A percentile compares a stretch with the other conserved stretches of the same genome.
phyloP scores from a whole-genome alignment of 2,113 vertebrate genomes.

The Strix uralensis region DNA sequence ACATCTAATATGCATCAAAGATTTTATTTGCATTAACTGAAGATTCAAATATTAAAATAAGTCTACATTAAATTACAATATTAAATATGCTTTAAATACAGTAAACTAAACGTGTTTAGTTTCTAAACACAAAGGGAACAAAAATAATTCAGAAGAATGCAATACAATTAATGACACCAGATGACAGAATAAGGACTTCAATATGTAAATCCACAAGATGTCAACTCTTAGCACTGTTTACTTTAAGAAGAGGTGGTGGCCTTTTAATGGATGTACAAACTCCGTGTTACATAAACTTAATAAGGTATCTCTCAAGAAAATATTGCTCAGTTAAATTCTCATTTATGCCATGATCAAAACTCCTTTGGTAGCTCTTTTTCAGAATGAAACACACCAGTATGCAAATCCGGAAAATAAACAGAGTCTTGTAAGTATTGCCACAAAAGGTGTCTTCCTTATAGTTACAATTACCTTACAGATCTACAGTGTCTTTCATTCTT shows the following conservation, averaged over 20 bases:
- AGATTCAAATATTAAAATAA: constrained; percentile 66
- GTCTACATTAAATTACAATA: constrained; percentile 78
- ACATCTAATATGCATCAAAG: constrained; percentile 38
- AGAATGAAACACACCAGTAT: constrained; percentile 64
- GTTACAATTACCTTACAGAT: constrained; percentile 11
- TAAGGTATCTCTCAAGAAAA: constrained; percentile 62
- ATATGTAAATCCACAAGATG: constrained; percentile 44
- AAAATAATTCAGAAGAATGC: constrained; percentile 47
- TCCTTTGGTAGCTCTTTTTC: constrained; percentile 74
- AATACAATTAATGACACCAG: constrained; percentile 52
- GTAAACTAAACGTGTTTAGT: constrained; percentile 46
- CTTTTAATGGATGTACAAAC: constrained; percentile 64
- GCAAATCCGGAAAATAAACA: constrained; percentile 61
- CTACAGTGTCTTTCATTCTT: constrained; percentile 22
- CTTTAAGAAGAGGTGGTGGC: constrained; percentile 50
- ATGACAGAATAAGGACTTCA: constrained; percentile 51
- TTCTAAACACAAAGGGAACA: constrained; percentile 59
- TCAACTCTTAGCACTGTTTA: constrained; percentile 40
- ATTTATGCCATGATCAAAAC: constrained; percentile 61
- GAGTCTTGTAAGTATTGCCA: constrained; percentile 43
- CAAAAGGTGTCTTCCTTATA: constrained; percentile 39
- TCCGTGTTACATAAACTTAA: constrained; percentile 57
- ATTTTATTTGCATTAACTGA: constrained; percentile 60
- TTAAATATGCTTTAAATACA: constrained; percentile 73
- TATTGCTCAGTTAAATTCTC: constrained; percentile 65